Conservation (phyloP, 23 tunicate species). For the Styela clava region DNA sequence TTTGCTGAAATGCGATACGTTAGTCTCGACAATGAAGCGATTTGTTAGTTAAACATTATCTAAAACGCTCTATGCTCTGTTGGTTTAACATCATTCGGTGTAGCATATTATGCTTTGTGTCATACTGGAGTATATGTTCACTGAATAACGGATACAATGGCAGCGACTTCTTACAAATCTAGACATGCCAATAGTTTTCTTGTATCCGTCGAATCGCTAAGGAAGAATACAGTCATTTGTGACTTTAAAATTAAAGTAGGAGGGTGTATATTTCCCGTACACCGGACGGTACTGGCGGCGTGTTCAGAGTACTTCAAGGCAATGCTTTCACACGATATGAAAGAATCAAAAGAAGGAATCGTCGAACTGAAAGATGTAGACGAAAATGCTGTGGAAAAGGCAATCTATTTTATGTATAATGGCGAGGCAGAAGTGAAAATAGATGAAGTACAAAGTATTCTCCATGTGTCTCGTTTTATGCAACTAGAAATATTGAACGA, state of each 20-base stretch:
- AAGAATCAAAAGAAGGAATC: not conserved
- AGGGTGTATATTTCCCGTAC: not conserved
- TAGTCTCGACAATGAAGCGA: too few species aligned
- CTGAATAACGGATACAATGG: too few species aligned
- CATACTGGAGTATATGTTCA: too few species aligned
- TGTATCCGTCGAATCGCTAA: too few species aligned
- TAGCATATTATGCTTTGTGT: too few species aligned
- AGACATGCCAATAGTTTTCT: too few species aligned
- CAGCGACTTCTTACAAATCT: too few species aligned
- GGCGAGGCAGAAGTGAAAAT: not conserved
- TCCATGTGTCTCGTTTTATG: not conserved
- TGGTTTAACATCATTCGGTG: too few species aligned
- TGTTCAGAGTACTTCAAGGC: conserved; percentile 3
- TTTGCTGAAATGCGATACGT: too few species aligned
- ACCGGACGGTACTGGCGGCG: conserved; percentile 5
- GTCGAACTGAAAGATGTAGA: not conserved
- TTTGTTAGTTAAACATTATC: too few species aligned
- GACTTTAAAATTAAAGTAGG: conserved; percentile 1
- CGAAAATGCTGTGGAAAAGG: not conserved
- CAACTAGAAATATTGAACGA: not conserved
- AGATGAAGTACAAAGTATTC: not conserved
- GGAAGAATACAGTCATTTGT: too few species aligned
- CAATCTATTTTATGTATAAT: not conserved
- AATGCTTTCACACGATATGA: conserved; percentile 11
- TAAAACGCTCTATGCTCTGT: too few species aligned